Percentiles rank a stretch among this genome's conserved stretches.
phyloP scores from a whole-genome alignment of 2,113 vertebrate genomes.

The Rostratula benghalensis region DNA sequence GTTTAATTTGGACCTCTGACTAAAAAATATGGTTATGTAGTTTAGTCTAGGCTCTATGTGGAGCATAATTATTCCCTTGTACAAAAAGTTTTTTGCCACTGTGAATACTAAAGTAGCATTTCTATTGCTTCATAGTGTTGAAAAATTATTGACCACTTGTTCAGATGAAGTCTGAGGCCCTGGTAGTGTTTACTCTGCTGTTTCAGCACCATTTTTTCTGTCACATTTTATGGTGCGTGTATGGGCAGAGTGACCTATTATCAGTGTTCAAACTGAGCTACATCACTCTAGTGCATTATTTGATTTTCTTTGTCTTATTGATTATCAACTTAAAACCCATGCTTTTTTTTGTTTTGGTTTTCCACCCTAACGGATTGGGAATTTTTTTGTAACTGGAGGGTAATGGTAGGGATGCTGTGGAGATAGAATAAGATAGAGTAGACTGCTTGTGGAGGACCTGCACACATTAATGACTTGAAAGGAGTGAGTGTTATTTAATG shows the following conservation, averaged over 20 bases:
- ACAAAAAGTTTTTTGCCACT: background rate
- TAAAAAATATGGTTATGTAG: background rate
- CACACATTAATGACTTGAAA: background rate
- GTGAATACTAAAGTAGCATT: background rate
- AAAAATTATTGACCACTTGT: background rate
- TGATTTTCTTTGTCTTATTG: background rate
- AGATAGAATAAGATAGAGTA: background rate
- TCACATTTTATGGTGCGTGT: background rate
- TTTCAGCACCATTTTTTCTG: background rate
- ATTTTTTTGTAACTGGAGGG: background rate
- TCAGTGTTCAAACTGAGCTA: background rate
- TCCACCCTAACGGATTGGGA: accelerated
- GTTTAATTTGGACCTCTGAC: background rate
- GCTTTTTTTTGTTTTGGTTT: accelerated
- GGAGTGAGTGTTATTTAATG: accelerated
- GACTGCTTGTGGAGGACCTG: background rate
- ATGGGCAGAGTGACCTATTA: background rate
- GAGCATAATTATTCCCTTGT: background rate
- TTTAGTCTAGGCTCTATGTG: background rate
- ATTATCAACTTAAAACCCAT: background rate
- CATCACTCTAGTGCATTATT: background rate
- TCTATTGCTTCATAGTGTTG: background rate
- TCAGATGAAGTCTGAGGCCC: background rate
- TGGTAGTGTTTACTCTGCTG: background rate
- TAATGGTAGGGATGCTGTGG: background rate